These are phyloP conservation scores for Oppia nitens DNA, from an alignment of 1,140 invertebrate genomes.

Conservation along the genomic window DNA sequence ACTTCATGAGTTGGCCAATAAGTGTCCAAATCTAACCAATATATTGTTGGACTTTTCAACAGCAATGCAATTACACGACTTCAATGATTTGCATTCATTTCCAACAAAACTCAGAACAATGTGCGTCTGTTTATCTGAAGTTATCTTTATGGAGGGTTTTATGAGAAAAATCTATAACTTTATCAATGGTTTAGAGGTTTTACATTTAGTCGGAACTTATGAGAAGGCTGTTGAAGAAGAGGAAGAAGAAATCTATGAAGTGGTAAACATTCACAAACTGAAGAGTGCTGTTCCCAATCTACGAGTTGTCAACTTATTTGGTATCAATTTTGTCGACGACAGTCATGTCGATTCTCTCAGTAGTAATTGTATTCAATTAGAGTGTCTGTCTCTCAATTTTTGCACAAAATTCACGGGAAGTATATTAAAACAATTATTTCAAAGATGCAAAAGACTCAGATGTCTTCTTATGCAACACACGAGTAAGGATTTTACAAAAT, in stretches of 20 bases:
- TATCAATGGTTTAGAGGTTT: conserved; percentile 93
- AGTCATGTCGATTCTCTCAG: conserved; percentile 92
- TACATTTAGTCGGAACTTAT: conserved; percentile 98
- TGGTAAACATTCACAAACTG: conserved; percentile 95
- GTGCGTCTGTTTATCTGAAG: conserved; percentile 94
- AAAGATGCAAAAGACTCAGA: conserved; percentile 74
- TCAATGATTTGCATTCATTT: conserved; percentile 94
- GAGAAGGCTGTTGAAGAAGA: conserved; percentile 82
- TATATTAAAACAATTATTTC: conserved; percentile 85
- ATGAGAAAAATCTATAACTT: conserved; percentile 99
- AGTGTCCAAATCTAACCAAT: conserved; percentile 92
- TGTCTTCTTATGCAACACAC: conserved; percentile 91
- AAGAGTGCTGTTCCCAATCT: conserved; percentile 91
- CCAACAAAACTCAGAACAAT: conserved; percentile 92
- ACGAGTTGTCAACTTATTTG: conserved; percentile 84
- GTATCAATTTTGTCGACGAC: conserved; percentile 96
- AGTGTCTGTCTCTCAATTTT: conserved; percentile 89
- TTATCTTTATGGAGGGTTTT: conserved; percentile 99
- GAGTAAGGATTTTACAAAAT: conserved; percentile 40
- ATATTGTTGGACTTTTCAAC: conserved; percentile 95
- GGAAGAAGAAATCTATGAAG: conserved; percentile 98
- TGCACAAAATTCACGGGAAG: conserved; percentile 91
- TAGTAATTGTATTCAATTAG: conserved; percentile 56
- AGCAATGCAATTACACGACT: conserved; percentile 97
- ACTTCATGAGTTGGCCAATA: conserved; percentile 86